Evolutionary conservation across 2,113 vertebrate genomes (phyloP).

Genomic region (Phyllopteryx taeniolatus): DNA sequence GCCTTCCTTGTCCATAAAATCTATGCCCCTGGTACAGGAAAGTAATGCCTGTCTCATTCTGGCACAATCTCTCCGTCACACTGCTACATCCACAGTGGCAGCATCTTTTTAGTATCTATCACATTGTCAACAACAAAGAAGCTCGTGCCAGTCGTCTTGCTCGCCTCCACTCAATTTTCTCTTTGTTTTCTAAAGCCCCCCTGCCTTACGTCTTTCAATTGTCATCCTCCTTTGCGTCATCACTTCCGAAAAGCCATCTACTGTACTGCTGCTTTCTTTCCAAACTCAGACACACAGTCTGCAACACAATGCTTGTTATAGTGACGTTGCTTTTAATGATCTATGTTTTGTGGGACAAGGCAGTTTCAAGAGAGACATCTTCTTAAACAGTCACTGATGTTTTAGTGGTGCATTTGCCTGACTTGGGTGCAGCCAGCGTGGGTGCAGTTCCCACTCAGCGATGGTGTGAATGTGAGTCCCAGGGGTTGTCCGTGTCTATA

Average conservation of each 20-base stretch:
- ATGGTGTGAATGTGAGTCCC: too few relatives aligned
- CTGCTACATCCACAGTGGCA: conserved; percentile 10
- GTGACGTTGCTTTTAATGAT: background rate
- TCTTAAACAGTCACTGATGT: background rate
- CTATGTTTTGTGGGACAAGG: background rate
- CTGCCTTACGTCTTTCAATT: conserved; percentile 34
- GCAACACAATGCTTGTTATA: conserved; percentile 25
- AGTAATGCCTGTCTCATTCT: conserved; percentile 12
- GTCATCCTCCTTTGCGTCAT: conserved; percentile 46
- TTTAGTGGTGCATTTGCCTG: too few relatives aligned
- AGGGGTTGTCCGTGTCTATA: too few relatives aligned
- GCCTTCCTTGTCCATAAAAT: background rate
- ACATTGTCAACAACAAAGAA: conserved; percentile 36
- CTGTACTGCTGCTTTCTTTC: conserved; percentile 34
- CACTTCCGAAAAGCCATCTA: conserved; percentile 54
- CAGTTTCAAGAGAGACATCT: background rate
- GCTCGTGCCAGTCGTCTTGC: conserved; percentile 14
- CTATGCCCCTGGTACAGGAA: background rate
- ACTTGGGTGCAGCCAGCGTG: too few relatives aligned
- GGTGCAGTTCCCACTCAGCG: too few relatives aligned
- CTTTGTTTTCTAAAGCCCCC: conserved; percentile 40
- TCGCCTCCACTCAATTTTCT: conserved; percentile 25
- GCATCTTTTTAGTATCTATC: conserved; percentile 17
- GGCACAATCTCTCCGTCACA: background rate
- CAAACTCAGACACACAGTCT: conserved; percentile 27